phyloP scores from a whole-genome alignment of 92 coral and sea anemone genomes.

The Siderastrea siderea region DNA sequence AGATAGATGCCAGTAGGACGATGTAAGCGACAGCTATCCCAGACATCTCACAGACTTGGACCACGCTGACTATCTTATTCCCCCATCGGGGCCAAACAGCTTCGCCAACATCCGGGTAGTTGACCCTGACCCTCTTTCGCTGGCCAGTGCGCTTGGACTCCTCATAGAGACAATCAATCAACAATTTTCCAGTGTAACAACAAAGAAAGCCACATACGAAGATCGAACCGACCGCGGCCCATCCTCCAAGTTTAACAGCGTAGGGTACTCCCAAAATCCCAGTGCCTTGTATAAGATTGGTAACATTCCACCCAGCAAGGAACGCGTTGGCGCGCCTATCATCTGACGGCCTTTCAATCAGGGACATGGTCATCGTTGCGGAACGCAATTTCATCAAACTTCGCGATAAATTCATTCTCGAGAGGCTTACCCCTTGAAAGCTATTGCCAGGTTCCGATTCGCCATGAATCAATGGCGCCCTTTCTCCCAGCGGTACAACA shows the following conservation, averaged over 20 bases:
- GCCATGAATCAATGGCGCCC: constrained; percentile 4
- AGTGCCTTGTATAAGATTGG: constrained; percentile 57
- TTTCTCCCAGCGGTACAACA: constrained; percentile 37
- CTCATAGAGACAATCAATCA: constrained; percentile 49
- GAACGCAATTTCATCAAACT: constrained; percentile 46
- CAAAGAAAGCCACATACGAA: constrained; percentile 47
- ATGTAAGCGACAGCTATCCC: constrained; percentile 53
- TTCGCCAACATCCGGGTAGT: constrained; percentile 55
- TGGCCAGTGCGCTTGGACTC: constrained; percentile 51
- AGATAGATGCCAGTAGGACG: constrained; percentile 30
- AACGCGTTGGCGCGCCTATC: constrained; percentile 42
- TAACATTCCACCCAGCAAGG: constrained; percentile 57
- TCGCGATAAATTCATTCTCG: constrained; percentile 32
- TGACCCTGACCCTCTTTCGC: constrained; percentile 41
- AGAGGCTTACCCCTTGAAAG: constrained; percentile 19
- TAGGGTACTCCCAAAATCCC: constrained; percentile 57
- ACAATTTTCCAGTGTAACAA: constrained; percentile 49
- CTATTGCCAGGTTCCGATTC: constrained; percentile 6
- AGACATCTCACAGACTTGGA: constrained; percentile 56
- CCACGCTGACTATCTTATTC: constrained; percentile 41
- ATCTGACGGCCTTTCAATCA: constrained; percentile 45
- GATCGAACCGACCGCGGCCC: constrained; percentile 47
- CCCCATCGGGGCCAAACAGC: constrained; percentile 59
- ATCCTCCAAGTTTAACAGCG: constrained; percentile 57
- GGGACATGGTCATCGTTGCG: constrained; percentile 47